Evolutionary conservation across 1,140 invertebrate genomes (phyloP), one percentile per base, ranked within the genome.

Genomic region (Babylonia areolata): DNA sequence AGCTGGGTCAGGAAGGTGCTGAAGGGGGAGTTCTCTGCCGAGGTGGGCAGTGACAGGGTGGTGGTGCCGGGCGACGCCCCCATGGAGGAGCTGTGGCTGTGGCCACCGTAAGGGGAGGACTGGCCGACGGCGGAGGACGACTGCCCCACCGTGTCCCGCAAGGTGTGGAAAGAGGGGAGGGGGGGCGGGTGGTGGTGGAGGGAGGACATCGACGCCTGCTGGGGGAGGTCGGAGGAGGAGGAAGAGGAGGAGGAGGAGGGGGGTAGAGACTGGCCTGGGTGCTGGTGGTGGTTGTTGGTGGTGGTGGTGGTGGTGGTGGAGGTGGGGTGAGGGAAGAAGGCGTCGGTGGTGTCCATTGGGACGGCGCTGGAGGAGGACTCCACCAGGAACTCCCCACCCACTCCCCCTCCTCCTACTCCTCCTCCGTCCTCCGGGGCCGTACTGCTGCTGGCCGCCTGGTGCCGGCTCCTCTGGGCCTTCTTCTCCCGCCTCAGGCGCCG

Each of bases 401-500:
- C n/a, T n/a, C n/a, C n/a, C n/a, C n/a, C n/a, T n/a, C n/a, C n/a
- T n/a, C n/a, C n/a, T n/a, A n/a, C n/a, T n/a, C n/a, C n/a, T n/a
- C n/a, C 11, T 69, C 81, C 3, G 64, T 33, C 17, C 3, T 69
- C 2, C 17, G 46, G 0, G 9, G 46, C 5, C 28, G 58, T 82
- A 58, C 58, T 81, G 46, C 46, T 81, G 80, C 80, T 39, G 54
- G 81, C 31, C 11, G 33, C 54, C 33, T 37, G 54, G 31, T 37
- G 81, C 35, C 64, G 64, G 54, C 37, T 37, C 28, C 81, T 54
- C 54, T 39, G 33, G 15, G 54, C 64, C 64, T 82, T 82, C 81
- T 82, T 82, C 35, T 82, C 81, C 64, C 71, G 81, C 3, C 81
- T 54, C 81, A 82, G n/a, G 11, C 81, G 81, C 35, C 81, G 81